phyloP scores from a whole-genome alignment of 2,113 vertebrate species.

The Tachuris rubrigastra region DNA sequence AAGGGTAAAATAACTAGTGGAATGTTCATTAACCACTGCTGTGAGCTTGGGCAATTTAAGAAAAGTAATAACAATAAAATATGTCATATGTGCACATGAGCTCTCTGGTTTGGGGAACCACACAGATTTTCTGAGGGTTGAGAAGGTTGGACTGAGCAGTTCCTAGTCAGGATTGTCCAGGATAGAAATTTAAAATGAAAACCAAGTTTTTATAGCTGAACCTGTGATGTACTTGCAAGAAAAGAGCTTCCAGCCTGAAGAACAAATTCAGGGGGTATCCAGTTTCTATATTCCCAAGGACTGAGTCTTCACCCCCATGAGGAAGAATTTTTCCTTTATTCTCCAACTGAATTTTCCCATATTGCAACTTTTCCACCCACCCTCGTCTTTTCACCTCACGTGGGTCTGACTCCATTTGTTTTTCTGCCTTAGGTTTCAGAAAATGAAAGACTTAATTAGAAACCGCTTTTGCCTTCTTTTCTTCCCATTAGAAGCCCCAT shows the following conservation, averaged over 20 bases:
- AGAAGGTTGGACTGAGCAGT: neutral
- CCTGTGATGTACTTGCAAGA: neutral
- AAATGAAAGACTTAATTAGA: neutral
- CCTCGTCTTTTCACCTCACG: too few relatives aligned
- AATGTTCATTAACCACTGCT: neutral
- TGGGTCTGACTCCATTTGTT: too few relatives aligned
- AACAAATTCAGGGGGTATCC: neutral
- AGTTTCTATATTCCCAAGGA: too few relatives aligned
- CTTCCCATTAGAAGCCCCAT: neutral
- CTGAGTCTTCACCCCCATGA: neutral
- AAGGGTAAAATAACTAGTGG: neutral
- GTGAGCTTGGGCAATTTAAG: neutral
- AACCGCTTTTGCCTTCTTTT: neutral
- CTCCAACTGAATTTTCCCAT: neutral
- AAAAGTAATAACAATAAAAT: neutral
- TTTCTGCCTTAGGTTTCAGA: neutral
- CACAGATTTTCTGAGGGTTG: fast-evolving
- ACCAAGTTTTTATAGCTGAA: neutral
- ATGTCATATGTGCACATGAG: fast-evolving
- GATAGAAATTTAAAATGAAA: neutral
- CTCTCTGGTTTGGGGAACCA: neutral
- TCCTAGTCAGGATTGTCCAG: neutral
- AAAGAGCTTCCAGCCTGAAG: neutral
- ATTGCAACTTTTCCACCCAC: neutral
- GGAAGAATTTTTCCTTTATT: neutral